phyloP scores from a whole-genome alignment of 2,113 vertebrate genomes.

The Otolemur garnettii region DNA sequence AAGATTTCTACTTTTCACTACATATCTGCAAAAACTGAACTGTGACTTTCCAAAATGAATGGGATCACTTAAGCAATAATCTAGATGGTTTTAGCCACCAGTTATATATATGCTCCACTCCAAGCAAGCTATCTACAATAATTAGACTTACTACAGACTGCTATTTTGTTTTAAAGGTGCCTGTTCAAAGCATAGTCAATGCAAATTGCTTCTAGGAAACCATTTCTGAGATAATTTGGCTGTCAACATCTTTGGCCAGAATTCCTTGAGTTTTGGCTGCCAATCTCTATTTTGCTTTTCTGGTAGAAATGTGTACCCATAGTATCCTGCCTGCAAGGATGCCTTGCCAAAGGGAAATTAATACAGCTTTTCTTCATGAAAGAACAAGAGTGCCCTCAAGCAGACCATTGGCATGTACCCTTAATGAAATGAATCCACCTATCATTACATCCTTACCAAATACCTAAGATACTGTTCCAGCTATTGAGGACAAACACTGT shows the following conservation, averaged over 20 bases:
- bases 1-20: background rate
- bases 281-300: conserved; percentile 64
- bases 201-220: conserved; percentile 72
- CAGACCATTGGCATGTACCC: background rate
- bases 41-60: background rate
- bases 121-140: background rate
- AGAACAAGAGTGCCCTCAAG: background rate
- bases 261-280: conserved; percentile 70
- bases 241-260: conserved; percentile 66
- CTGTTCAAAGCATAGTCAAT: conserved; percentile 14
- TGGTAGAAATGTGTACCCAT: conserved; percentile 15
- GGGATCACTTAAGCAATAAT: background rate
- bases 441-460: background rate
- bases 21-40: conserved; percentile 30
- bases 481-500: background rate
- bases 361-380: background rate
- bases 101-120: background rate
- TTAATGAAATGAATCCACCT: background rate
- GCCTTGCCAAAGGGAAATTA: conserved; percentile 21
- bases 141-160: background rate
- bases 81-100: background rate
- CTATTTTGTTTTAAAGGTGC: background rate
- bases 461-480: background rate
- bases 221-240: conserved; percentile 58
- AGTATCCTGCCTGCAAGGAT: conserved; percentile 7